Percentiles rank a stretch among this genome's conserved stretches.
These are phyloP conservation scores for Melitaea athalia DNA, from an alignment of 2,888 invertebrate species.

Conservation along the genomic window DNA sequence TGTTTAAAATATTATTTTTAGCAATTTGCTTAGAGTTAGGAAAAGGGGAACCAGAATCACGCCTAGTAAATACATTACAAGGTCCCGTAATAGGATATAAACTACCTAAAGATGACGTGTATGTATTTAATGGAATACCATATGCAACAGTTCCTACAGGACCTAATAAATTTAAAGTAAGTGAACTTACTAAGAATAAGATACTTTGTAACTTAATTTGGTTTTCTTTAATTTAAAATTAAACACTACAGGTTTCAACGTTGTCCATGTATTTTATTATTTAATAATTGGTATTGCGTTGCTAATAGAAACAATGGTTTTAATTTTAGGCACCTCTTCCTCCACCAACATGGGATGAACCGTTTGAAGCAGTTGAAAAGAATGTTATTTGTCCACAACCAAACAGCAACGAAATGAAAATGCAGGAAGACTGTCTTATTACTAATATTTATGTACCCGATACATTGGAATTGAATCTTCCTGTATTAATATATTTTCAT, in stretches of 20 bases:
- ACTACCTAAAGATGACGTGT: background rate
- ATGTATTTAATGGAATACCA: conserved; percentile 45
- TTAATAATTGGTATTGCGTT: too few species aligned
- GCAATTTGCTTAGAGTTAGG: background rate
- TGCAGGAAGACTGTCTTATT: conserved; percentile 47
- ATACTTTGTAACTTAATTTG: too few species aligned
- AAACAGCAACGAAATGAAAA: background rate
- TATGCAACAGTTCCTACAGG: conserved; percentile 61
- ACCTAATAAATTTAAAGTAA: conserved; percentile 47
- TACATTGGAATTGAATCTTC: conserved; percentile 44
- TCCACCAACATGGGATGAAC: conserved; percentile 48
- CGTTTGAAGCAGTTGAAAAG: conserved; percentile 49
- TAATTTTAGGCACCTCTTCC: conserved; percentile 49
- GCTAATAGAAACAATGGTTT: too few species aligned
- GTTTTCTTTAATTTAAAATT: too few species aligned
- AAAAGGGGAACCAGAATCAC: background rate
- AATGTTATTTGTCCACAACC: conserved; percentile 50
- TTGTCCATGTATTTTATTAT: too few species aligned
- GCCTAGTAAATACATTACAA: background rate
- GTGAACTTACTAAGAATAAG: background rate
- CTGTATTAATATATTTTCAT: conserved; percentile 68
- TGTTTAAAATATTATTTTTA: background rate
- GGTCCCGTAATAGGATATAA: background rate
- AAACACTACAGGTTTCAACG: too few species aligned
- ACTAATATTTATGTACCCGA: conserved; percentile 47